Evolutionary conservation across 2,797 vertebrate genomes (phyloP).

Genomic region (Pachyuromys duprasi): DNA sequence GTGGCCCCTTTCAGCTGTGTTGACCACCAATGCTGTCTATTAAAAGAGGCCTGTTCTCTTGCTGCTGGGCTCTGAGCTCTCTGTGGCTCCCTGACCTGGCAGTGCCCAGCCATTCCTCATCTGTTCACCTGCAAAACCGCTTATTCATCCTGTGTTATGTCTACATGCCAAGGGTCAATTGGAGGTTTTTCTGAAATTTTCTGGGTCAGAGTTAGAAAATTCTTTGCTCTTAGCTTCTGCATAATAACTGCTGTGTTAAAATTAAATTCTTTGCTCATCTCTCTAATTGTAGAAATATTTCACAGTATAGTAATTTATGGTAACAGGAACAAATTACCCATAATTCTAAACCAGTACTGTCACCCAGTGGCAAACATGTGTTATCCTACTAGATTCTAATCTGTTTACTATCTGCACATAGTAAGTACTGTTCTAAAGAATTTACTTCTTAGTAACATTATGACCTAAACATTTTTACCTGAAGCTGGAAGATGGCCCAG

Average conservation of each 20-base stretch:
- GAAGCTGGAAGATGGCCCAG: neutral
- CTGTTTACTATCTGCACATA: neutral
- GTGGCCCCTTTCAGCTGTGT: neutral
- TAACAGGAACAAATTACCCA: neutral
- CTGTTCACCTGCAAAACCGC: neutral
- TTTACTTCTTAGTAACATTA: neutral
- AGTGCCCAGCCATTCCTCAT: neutral
- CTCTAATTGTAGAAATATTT: neutral
- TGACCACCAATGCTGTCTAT: neutral
- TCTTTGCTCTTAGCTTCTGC: neutral
- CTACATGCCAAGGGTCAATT: neutral
- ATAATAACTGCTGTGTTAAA: neutral
- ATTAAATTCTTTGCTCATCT: neutral
- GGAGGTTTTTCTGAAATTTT: slow-evolving; percentile 26
- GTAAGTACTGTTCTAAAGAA: neutral
- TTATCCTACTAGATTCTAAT: neutral
- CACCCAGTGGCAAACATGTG: neutral
- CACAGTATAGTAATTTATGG: neutral
- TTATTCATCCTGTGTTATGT: neutral
- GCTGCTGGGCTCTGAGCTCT: neutral
- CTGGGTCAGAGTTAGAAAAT: neutral
- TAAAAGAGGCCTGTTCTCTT: neutral
- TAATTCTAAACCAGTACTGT: neutral
- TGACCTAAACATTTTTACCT: neutral
- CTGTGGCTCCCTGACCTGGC: neutral